Conservation (phyloP, 1,140 invertebrate genomes). For the Psix sp. region DNA sequence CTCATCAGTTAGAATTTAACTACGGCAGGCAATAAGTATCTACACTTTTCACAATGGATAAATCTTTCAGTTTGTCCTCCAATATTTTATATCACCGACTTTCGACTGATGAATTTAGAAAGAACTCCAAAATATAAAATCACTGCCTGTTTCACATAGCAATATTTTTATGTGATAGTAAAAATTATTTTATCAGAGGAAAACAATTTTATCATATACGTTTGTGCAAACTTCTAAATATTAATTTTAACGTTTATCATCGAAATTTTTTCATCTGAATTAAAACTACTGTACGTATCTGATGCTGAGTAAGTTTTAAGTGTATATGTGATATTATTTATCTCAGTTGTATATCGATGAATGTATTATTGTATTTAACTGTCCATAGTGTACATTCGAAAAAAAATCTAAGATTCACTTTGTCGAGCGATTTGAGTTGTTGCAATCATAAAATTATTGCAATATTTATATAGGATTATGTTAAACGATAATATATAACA, state of each 20-base stretch:
- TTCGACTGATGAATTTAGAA: conserved; percentile 7
- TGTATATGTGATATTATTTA: conserved; percentile 41
- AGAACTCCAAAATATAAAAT: too few species aligned
- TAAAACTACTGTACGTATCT: conserved; percentile 16
- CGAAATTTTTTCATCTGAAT: not conserved
- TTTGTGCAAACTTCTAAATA: too few species aligned
- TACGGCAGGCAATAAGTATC: conserved; percentile 38
- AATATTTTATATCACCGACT: conserved; percentile 9
- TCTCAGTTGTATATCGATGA: conserved; percentile 23
- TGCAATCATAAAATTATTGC: conserved; percentile 47
- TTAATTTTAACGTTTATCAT: too few species aligned
- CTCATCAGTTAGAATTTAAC: conserved; percentile 28
- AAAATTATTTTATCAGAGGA: too few species aligned
- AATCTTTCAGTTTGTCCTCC: conserved; percentile 24
- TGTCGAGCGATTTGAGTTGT: conserved; percentile 14
- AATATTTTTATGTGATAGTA: too few species aligned
- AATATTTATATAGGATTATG: conserved; percentile 40
- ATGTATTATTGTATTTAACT: conserved; percentile 31
- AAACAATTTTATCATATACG: too few species aligned
- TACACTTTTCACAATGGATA: conserved; percentile 30
- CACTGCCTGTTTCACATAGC: too few species aligned
- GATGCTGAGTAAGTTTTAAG: conserved; percentile 15
- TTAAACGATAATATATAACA: conserved; percentile 40
- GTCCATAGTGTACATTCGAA: conserved; percentile 12
- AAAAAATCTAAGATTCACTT: conserved; percentile 10